Evolutionary conservation across 2,888 invertebrate genomes (phyloP).

Genomic region (Spicauda simplicius): DNA sequence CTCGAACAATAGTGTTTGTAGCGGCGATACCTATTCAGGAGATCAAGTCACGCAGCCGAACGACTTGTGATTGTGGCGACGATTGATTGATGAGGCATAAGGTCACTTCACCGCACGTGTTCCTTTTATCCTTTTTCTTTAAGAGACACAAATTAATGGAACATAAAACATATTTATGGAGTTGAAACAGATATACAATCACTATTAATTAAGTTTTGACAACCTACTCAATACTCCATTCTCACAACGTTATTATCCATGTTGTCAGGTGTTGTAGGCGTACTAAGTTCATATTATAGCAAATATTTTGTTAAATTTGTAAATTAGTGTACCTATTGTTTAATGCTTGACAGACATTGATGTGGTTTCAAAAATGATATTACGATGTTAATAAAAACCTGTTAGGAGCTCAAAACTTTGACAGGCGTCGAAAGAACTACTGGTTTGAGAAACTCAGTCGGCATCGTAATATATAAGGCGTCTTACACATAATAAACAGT

Average conservation of each 20-base stretch:
- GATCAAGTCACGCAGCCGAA: constrained; percentile 66
- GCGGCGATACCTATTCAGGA: constrained; percentile 56
- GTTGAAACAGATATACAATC: neutral
- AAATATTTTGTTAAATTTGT: no score
- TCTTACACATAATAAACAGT: constrained; percentile 64
- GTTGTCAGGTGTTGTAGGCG: no score
- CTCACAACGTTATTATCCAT: no score
- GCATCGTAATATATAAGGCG: constrained; percentile 4
- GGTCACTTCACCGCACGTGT: constrained; percentile 37
- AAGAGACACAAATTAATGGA: neutral
- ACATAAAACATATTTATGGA: neutral
- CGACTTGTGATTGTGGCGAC: constrained; percentile 43
- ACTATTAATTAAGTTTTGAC: no score
- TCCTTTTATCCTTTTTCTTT: neutral
- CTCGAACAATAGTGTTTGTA: constrained; percentile 62
- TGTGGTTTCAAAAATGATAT: no score
- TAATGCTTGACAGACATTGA: no score
- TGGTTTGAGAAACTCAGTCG: constrained; percentile 10
- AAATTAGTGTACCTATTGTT: no score
- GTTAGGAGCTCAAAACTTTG: neutral
- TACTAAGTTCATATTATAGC: no score
- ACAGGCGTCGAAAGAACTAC: constrained; percentile 1
- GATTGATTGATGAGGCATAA: constrained; percentile 62
- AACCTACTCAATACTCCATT: no score
- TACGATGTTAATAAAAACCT: neutral